These are phyloP conservation scores for Pandemis cinnamomeana DNA, from an alignment of 2,888 invertebrate species.

Conservation along the genomic window DNA sequence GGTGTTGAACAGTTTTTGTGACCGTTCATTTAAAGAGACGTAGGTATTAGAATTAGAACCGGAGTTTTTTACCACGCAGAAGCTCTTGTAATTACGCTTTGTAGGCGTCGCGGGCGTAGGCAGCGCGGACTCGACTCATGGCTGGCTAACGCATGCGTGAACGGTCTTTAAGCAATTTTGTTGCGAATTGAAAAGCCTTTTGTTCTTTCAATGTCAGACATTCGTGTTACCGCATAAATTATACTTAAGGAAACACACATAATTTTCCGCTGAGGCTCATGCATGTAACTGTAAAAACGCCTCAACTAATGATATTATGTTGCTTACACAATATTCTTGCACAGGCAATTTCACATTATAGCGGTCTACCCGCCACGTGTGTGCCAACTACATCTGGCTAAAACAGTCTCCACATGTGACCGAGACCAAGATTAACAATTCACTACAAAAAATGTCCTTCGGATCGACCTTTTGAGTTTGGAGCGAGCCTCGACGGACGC, in stretches of 20 bases:
- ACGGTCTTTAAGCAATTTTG: slow-evolving; percentile 54
- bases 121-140: slow-evolving; percentile 50
- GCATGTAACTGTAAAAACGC: slow-evolving; percentile 44
- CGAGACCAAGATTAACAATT: slow-evolving; percentile 60
- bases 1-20: slow-evolving; percentile 79
- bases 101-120: slow-evolving; percentile 64
- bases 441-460: slow-evolving; percentile 77
- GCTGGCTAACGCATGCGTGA: slow-evolving; percentile 54
- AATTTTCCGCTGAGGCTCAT: slow-evolving; percentile 40
- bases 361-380: slow-evolving; percentile 35
- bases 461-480: slow-evolving; percentile 71
- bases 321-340: slow-evolving; percentile 32
- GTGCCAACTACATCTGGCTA: slow-evolving; percentile 40
- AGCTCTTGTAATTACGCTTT: slow-evolving; percentile 65
- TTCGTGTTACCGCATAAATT: slow-evolving; percentile 43
- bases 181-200: slow-evolving; percentile 53
- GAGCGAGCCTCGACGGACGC: slow-evolving; percentile 57
- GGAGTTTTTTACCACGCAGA: slow-evolving; percentile 62
- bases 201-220: slow-evolving; percentile 49
- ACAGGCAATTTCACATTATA: slow-evolving; percentile 37
- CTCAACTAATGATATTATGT: slow-evolving; percentile 4
- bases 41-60: slow-evolving; percentile 57
- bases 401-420: slow-evolving; percentile 57
- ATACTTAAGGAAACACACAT: slow-evolving; percentile 41
- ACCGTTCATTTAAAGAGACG: slow-evolving; percentile 71